Base-by-base conservation (phyloP, 1,140 invertebrate species). In the Heliothis subflexa region DNA sequence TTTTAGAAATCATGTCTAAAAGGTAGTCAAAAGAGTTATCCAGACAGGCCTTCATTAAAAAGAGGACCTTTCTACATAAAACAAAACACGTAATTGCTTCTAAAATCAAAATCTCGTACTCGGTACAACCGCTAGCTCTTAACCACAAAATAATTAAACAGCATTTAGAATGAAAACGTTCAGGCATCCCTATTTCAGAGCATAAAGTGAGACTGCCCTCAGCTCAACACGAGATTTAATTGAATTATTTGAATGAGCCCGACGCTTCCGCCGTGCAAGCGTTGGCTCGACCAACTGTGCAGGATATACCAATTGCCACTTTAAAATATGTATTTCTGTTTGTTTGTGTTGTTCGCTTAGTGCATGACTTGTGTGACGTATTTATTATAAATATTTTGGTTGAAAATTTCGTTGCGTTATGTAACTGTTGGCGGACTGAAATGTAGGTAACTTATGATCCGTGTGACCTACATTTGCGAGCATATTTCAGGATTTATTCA, bases 241-340 rank as follows among this genome's bases (percentile, higher is more conserved):
- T 92, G 90, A 93, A 93, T 93, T 93, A 93, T 93, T 91, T 87
- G 90, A 93, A 92, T 92, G 89, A 91, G 87, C 88, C 85, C 91
- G 88, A 88, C 87, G 89, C 89, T 93, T 93, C 92, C 91, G 90
- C 85, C 88, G 85, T 80, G 78, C 81, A 59, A 70, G 64, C 57
- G 66, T 40, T 64, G 55, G 61, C 75, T 71, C 88, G 80, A 83
- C 83, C 85, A 55, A 75, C 81, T 81, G 68, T 86, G 85, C 90
- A 91, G 91, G 92, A 93, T 90, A 93, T 89, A 86, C 83, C 92
- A 93, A 93, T 94, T 93, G 88, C 79, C 86, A 88, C 85, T 91
- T 82, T 81, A 88, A 90, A 93, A 93, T 84, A 83, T 84, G 49
- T 83, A 78, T 81, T 76, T 85, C 57, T 85, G 54, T 84, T 81